Base-by-base conservation (phyloP, 2,113 vertebrate genomes). In the Callopanchax toddi region DNA sequence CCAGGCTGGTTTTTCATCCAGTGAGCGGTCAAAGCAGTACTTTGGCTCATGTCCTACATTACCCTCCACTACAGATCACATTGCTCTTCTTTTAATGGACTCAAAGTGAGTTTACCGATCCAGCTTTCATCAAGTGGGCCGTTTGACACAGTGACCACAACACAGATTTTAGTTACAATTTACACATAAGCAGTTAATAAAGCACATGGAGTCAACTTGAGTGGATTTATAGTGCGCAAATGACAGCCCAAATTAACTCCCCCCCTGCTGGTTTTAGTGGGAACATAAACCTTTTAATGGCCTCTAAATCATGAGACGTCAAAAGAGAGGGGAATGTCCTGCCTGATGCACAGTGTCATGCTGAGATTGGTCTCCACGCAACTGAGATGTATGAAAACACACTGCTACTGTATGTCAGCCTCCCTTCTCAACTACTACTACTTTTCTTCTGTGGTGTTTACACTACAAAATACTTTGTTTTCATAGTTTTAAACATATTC, bases 171-270 rank as follows among this genome's bases (percentile, higher is more conserved):
- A 22, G 25, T 21, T 6, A 6, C 3, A 18, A 10, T 8, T 60
- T 55, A 34, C 11, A 40, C 12, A 18, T 36, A 20, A 61, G 23
- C 21, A 11, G 34, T 25, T 22, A 53, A 50, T 46, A 50, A 70
- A 42, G 1, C 37, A 1, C 0, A 2, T n/a, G 7, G 15, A 11
- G 32, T 78, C 26, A 54, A 32, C 17, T n/a, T 45, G 51, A 60
- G 21, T n/a, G 55, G 55, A 75, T 84, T 85, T 79, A 84, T 56
- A 66, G 67, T 0, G 69, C 81, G 74, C 60, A 64, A 83, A 85
- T 42, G 32, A 79, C 60, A 32, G 45, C 49, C 42, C 39, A 77
- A 80, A 70, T 56, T 60, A 66, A 49, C 55, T 20, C 12, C 2
- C 51, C 49, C 29, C 20, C 20, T 1, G 0, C 2, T 18, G 54